Evolutionary conservation across 35 echinoderm and acorn worm genomes (phyloP).

Genomic region (Apostichopus parvimensis): DNA sequence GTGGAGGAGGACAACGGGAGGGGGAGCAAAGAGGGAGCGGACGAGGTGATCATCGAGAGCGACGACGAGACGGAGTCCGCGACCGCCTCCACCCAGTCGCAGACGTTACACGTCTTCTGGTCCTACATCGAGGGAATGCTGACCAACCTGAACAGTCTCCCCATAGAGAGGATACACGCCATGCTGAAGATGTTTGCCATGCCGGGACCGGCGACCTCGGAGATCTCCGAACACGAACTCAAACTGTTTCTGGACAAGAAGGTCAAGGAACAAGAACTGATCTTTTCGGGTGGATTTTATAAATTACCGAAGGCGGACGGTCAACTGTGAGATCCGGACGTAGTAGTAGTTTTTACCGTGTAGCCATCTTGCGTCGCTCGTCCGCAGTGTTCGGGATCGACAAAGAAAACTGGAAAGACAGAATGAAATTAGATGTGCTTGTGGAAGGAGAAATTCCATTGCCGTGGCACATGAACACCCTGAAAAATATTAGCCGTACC

Average conservation of each 20-base stretch:
- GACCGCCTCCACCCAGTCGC: slow-evolving; percentile 55
- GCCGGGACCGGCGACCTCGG: slow-evolving; percentile 78
- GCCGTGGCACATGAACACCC: no score
- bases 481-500: no score
- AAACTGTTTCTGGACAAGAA: slow-evolving; percentile 88
- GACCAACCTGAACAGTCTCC: slow-evolving; percentile 85
- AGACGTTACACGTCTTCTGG: slow-evolving; percentile 89
- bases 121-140: slow-evolving; percentile 98
- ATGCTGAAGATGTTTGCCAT: slow-evolving; percentile 99
- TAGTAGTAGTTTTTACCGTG: no score
- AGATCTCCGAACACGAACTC: slow-evolving; percentile 90
- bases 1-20: slow-evolving; percentile 76
- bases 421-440: no score
- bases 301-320: slow-evolving; percentile 69
- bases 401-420: no score
- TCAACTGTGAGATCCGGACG: not conserved
- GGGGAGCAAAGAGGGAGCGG: slow-evolving; percentile 42
- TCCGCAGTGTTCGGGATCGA: no score
- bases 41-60: slow-evolving; percentile 87
- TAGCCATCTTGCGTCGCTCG: no score
- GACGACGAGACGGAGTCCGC: slow-evolving; percentile 74
- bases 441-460: no score
- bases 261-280: slow-evolving; percentile 78
- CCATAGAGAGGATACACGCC: slow-evolving; percentile 91
- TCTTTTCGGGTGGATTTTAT: slow-evolving; percentile 80